Evolutionary conservation across 2,888 invertebrate species (phyloP).

Genomic region (Neria commutata): DNA sequence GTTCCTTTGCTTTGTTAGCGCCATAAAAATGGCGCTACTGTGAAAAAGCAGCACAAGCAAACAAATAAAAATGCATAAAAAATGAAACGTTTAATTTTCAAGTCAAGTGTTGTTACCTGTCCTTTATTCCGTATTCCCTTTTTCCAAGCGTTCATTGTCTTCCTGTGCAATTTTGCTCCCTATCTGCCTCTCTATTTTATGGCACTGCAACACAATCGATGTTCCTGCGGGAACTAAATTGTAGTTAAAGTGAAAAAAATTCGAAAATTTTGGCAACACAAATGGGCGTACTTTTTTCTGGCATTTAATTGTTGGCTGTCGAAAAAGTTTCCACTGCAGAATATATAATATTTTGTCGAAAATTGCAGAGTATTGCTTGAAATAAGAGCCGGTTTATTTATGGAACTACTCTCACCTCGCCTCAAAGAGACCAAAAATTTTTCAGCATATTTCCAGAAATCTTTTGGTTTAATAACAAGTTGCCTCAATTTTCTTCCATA

Average conservation of each 20-base stretch:
- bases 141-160: neutral
- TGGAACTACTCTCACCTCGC: too few relatives aligned
- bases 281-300: neutral
- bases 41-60: conserved; percentile 14
- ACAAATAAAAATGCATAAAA: too few relatives aligned
- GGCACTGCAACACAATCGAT: neutral
- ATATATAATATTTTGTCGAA: neutral
- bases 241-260: neutral
- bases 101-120: neutral
- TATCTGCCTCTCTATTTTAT: neutral
- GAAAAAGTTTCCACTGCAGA: neutral
- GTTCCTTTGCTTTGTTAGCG: conserved; percentile 22
- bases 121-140: neutral
- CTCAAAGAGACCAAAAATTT: neutral
- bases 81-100: conserved; percentile 1
- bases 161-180: too few relatives aligned
- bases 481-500: too few relatives aligned
- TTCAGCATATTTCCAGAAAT: too few relatives aligned
- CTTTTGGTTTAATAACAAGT: too few relatives aligned
- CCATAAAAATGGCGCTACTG: conserved; percentile 16
- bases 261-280: too few relatives aligned
- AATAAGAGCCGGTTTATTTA: too few relatives aligned
- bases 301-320: neutral
- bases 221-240: neutral
- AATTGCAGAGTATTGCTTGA: neutral